phyloP scores from a whole-genome alignment of 2,797 vertebrate genomes.

The Dipus sagitta region DNA sequence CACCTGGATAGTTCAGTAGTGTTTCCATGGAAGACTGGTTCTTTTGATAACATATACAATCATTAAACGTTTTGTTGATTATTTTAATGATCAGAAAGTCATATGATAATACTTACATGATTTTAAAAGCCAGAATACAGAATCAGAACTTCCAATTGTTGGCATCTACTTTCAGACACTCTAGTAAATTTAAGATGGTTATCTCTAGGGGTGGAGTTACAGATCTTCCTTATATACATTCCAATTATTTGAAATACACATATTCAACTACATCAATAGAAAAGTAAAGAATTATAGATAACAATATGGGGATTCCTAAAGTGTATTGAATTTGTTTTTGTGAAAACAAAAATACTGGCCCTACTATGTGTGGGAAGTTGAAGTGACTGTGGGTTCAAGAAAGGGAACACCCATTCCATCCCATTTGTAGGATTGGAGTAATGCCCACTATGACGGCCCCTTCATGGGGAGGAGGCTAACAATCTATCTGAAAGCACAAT shows the following conservation, averaged over 20 bases:
- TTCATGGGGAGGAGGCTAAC: background rate
- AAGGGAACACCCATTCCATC: background rate
- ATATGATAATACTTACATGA: background rate
- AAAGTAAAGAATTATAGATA: background rate
- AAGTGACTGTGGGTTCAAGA: background rate
- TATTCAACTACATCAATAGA: background rate
- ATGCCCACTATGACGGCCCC: background rate
- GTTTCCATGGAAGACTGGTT: background rate
- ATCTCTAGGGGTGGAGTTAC: background rate
- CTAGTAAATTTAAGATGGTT: background rate
- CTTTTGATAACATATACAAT: background rate
- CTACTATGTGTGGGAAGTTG: background rate
- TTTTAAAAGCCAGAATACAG: background rate
- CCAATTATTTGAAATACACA: background rate
- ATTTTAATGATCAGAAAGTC: constrained; percentile 22
- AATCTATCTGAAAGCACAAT: background rate
- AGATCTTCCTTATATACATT: background rate
- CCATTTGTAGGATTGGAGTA: background rate
- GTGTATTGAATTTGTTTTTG: background rate
- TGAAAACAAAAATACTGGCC: constrained; percentile 1
- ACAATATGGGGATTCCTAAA: background rate
- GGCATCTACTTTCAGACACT: background rate
- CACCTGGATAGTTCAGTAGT: background rate
- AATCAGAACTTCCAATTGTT: constrained; percentile 22
- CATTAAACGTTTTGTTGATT: background rate